Base-by-base conservation (phyloP, 2,888 invertebrate genomes). In the Rapana venosa region DNA sequence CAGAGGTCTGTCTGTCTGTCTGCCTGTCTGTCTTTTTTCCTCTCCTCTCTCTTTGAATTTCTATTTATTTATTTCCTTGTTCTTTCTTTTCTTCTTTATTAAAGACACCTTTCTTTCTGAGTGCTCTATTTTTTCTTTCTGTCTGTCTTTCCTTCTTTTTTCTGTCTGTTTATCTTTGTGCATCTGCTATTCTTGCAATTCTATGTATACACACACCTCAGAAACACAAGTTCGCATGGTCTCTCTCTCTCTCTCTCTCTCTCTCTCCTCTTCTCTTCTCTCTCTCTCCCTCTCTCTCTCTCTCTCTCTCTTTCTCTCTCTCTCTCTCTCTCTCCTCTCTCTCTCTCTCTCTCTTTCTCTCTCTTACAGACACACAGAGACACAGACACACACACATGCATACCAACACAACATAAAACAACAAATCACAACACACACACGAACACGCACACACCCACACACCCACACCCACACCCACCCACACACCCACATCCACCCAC, bases 301-400 rank as follows among this genome's bases (percentile, higher is more conserved):
- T 74, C 1, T 74, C 8, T 74, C 74, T 74, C 6, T 74, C 22
- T 74, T n/a, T 74, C 74, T 74, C n/a, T 74, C 30, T 74, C 30
- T 74, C 0, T 74, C 30, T 74, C n/a, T 74, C n/a, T 74, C 74
- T 74, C 74, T 74, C n/a, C 74, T 74, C 74, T 74, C 74, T 74
- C 74, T n/a, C 30, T 74, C 74, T 74, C 74, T 74, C 74, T 74
- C 74, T n/a, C 30, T n/a, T n/a, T 8, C 74, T 6, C 30, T n/a
- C n/a, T 6, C n/a, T n/a, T n/a, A 66, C 66, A 66, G 20, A 66
- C 66, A 66, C 66, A 66, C 13, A 66, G 5, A 66, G 20, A 66
- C 66, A 66, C 26, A 66, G 5, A 66, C 13, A 66, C 66, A 66
- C 66, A 66, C 66, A 13, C 26, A 66, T 13, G 13, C 66, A 66